Conservation (phyloP, 2,888 invertebrate species). For the Drosophila aldrichi region DNA sequence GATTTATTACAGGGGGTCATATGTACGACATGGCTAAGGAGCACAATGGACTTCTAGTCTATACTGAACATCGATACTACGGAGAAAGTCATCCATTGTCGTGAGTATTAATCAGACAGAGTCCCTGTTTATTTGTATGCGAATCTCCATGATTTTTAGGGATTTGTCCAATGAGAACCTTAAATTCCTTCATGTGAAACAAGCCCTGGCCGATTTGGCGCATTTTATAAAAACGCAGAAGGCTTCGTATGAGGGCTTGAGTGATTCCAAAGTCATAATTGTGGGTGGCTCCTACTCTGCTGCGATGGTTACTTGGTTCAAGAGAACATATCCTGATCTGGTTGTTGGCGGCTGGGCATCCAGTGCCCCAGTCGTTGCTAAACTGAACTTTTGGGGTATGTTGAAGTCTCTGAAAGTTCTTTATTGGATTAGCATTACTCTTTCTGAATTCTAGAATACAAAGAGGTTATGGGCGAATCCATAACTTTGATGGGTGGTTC, state of each 20-base stretch:
- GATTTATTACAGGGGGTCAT: constrained; percentile 87
- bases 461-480: constrained; percentile 10
- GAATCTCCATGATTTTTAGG: constrained; percentile 76
- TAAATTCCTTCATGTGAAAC: constrained; percentile 88
- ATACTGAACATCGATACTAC: constrained; percentile 93
- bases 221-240: constrained; percentile 87
- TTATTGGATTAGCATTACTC: not conserved
- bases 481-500: constrained; percentile 72
- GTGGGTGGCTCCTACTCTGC: constrained; percentile 90
- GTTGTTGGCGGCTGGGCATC: constrained; percentile 88
- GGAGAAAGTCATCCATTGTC: constrained; percentile 90
- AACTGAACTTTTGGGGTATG: constrained; percentile 87
- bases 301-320: constrained; percentile 89
- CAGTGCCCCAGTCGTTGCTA: constrained; percentile 88
- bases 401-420: not conserved
- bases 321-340: constrained; percentile 88
- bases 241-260: constrained; percentile 77
- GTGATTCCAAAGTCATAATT: constrained; percentile 86
- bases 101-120: constrained; percentile 86
- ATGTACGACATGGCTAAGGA: constrained; percentile 87
- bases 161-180: constrained; percentile 87
- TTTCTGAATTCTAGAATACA: constrained; percentile 1
- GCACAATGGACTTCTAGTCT: constrained; percentile 88
- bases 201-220: constrained; percentile 89
- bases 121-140: not conserved